Base-by-base conservation (phyloP, 1,140 invertebrate genomes). In the Theocolax elegans region DNA sequence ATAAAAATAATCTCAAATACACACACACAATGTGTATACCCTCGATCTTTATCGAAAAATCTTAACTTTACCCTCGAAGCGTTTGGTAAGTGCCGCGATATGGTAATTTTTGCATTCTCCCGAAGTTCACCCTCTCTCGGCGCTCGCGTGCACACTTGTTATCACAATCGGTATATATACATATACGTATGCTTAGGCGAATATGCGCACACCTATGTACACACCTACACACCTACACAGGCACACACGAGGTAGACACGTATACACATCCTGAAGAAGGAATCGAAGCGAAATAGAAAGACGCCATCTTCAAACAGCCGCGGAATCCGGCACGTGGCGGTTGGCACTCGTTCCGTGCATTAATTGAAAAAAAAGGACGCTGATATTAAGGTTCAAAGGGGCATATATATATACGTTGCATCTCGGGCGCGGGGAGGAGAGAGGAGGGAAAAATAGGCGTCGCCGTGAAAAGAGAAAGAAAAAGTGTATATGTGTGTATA, bases 321-420 rank as follows among this genome's bases (percentile, higher is more conserved):
- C 35, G 56, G 69, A 70, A 77, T 21, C 58, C 51, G 71, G 58
- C 71, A 51, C 59, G 67, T 44, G 49, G 54, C 71, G 51, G 62
- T 53, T 75, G 75, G 75, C 56, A 79, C 77, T 79, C 74, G 71
- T 76, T 71, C 15, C 68, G 72, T 71, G 68, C 72, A 76, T 83
- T 80, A 78, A 82, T 82, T 83, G 75, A 81, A 79, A 79, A 82
- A 77, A 66, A 66, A 63, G 54, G 42, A 65, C 31, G 74, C 67
- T 70, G 77, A 78, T 78, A 77, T 71, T 53, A 51, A 35, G 80
- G 77, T 77, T 83, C 81, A 82, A 83, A 82, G 81, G 64, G 67
- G 69, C 17, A 19, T 35, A 35, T 35, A 35, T 35, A 6, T 4
- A 35, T 4, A 6, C 31, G 31, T 35, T 27, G 25, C 62, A 53